These are phyloP conservation scores for Tenthredo mesomela DNA, from an alignment of 2,888 invertebrate genomes.

Conservation along the genomic window DNA sequence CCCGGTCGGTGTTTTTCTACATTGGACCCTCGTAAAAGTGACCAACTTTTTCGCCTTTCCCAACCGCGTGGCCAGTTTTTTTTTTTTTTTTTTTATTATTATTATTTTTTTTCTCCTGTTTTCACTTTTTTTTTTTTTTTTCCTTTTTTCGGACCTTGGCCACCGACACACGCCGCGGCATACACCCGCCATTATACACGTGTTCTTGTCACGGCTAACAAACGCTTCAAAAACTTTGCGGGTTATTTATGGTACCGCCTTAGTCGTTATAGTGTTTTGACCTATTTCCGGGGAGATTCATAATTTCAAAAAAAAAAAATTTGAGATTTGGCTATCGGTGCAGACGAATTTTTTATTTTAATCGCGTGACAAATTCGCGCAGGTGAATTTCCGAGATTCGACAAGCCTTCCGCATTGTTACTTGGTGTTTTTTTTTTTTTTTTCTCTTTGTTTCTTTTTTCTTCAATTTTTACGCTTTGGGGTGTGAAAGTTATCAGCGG, in stretches of 20 bases:
- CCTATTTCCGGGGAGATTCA: not conserved
- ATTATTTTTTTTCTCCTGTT: not conserved
- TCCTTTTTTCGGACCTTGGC: conserved; percentile 46
- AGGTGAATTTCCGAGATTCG: not conserved
- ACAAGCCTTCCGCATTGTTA: not conserved
- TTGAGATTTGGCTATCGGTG: not conserved
- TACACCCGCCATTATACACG: conserved; percentile 21
- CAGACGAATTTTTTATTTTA: too few species aligned
- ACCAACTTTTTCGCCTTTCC: conserved; percentile 57
- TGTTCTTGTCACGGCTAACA: conserved; percentile 49
- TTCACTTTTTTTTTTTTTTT: conserved; percentile 6
- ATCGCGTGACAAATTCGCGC: not conserved
- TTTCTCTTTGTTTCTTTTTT: not conserved
- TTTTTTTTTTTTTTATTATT: too few species aligned
- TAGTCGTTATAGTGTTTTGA: not conserved
- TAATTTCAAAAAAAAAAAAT: not conserved
- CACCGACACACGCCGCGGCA: conserved; percentile 42
- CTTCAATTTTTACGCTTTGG: not conserved
- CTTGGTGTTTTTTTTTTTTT: not conserved
- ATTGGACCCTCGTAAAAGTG: conserved; percentile 58
- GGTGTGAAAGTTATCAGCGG: not conserved
- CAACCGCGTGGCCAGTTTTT: conserved; percentile 24
- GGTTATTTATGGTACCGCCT: conserved; percentile 55
- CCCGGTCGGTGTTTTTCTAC: conserved; percentile 54
- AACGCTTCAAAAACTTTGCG: conserved; percentile 40